Evolutionary conservation across 1,140 invertebrate genomes (phyloP).

Genomic region (Fopius arisanus): DNA sequence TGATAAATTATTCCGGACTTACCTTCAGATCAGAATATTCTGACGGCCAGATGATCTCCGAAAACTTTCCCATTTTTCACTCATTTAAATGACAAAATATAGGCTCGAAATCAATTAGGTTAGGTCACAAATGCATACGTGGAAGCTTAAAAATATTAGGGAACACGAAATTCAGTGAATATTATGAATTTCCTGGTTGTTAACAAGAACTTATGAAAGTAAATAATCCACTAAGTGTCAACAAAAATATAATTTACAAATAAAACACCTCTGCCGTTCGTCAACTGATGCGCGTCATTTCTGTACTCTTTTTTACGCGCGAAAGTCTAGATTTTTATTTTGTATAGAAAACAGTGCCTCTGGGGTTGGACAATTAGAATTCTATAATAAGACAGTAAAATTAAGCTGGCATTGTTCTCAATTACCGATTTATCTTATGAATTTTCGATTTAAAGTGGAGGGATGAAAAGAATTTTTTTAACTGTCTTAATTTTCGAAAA

Average conservation of each 20-base stretch:
- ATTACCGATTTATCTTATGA: no score
- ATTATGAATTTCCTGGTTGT: neutral
- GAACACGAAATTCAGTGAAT: no score
- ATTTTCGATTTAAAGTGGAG: no score
- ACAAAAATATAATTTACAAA: neutral
- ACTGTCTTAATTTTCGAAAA: no score
- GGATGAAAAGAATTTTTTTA: no score
- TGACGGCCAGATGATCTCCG: conserved; percentile 37
- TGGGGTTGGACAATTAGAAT: no score
- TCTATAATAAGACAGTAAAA: no score
- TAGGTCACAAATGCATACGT: neutral
- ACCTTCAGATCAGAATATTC: conserved; percentile 44
- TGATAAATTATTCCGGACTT: conserved; percentile 5
- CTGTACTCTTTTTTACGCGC: neutral
- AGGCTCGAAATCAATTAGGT: neutral
- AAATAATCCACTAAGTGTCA: neutral
- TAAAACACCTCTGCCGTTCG: neutral
- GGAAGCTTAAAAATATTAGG: neutral
- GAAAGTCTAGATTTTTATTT: no score
- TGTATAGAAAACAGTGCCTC: no score
- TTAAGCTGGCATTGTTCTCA: no score
- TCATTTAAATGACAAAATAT: neutral
- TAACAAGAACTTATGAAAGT: neutral
- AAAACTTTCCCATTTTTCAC: conserved; percentile 25
- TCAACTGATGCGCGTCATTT: neutral